A percentile compares a stretch with the other conserved stretches of the same genome.
phyloP scores from a whole-genome alignment of 2,888 invertebrate species.

The Nomada ferruginata region DNA sequence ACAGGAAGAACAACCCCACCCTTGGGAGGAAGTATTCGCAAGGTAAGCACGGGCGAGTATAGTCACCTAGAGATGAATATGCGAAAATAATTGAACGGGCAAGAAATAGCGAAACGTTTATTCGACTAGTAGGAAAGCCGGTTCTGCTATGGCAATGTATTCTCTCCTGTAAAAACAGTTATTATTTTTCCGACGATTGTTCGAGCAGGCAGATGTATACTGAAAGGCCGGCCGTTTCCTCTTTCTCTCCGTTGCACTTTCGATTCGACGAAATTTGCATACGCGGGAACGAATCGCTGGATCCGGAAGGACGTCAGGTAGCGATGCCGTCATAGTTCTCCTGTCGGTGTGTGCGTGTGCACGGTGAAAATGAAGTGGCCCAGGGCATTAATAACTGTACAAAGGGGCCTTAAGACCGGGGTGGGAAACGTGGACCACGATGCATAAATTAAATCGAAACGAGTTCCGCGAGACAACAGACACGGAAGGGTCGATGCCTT shows the following conservation, averaged over 20 bases:
- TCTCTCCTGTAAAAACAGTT: slow-evolving; percentile 81
- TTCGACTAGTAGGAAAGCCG: slow-evolving; percentile 46
- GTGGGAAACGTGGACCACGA: slow-evolving; percentile 71
- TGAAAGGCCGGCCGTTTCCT: slow-evolving; percentile 67
- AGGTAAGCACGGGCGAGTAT: too few relatives aligned
- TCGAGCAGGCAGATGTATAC: slow-evolving; percentile 79
- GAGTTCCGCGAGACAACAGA: slow-evolving; percentile 76
- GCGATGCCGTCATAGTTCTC: slow-evolving; percentile 64
- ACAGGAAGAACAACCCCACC: too few relatives aligned
- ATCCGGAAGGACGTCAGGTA: slow-evolving; percentile 78
- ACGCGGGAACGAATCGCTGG: slow-evolving; percentile 80
- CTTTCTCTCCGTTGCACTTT: slow-evolving; percentile 48
- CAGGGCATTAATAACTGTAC: slow-evolving; percentile 81
- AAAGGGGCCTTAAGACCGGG: slow-evolving; percentile 75
- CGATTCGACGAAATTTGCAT: slow-evolving; percentile 78
- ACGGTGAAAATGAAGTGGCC: slow-evolving; percentile 82
- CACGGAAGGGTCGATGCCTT: slow-evolving; percentile 59
- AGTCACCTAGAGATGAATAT: not conserved
- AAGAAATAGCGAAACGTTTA: slow-evolving; percentile 23
- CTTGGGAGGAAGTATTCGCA: too few relatives aligned
- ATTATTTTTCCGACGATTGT: slow-evolving; percentile 81
- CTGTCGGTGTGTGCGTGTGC: slow-evolving; percentile 63
- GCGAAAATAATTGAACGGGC: slow-evolving; percentile 12
- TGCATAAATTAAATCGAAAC: slow-evolving; percentile 79
- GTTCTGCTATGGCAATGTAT: slow-evolving; percentile 69